These are phyloP conservation scores for Smutsia temminckii DNA, from an alignment of 2,797 vertebrate species.

Conservation along the genomic window DNA sequence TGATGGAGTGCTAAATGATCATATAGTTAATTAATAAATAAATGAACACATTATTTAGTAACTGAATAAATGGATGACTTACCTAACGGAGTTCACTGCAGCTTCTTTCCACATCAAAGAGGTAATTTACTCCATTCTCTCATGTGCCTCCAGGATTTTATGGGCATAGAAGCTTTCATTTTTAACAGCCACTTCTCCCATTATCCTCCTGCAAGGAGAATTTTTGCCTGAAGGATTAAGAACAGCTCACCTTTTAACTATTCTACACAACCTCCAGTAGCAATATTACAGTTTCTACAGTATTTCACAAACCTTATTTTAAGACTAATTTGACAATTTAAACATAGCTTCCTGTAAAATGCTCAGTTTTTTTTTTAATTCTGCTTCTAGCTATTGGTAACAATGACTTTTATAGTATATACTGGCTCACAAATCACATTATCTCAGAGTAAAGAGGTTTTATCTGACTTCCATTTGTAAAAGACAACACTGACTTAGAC, in stretches of 20 bases:
- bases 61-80: background rate
- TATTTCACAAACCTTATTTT: conserved; percentile 44
- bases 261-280: background rate
- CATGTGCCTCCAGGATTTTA: background rate
- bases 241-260: conserved; percentile 62
- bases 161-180: background rate
- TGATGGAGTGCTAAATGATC: background rate
- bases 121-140: background rate
- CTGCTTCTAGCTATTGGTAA: conserved; percentile 55
- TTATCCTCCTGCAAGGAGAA: background rate
- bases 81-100: background rate
- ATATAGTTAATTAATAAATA: background rate
- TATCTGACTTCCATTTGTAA: conserved; percentile 74
- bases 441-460: conserved; percentile 71
- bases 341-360: conserved; percentile 56
- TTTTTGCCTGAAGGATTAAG: conserved; percentile 50
- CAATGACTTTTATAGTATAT: conserved; percentile 72
- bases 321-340: conserved; percentile 54
- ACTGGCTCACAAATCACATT: conserved; percentile 71
- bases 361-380: background rate
- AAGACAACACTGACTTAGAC: conserved; percentile 69
- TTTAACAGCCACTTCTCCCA: background rate
- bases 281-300: conserved; percentile 66
- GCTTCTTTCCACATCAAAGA: background rate
- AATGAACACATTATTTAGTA: background rate